Base-by-base conservation (phyloP, 1,140 invertebrate species). In the Sycophila sp. region DNA sequence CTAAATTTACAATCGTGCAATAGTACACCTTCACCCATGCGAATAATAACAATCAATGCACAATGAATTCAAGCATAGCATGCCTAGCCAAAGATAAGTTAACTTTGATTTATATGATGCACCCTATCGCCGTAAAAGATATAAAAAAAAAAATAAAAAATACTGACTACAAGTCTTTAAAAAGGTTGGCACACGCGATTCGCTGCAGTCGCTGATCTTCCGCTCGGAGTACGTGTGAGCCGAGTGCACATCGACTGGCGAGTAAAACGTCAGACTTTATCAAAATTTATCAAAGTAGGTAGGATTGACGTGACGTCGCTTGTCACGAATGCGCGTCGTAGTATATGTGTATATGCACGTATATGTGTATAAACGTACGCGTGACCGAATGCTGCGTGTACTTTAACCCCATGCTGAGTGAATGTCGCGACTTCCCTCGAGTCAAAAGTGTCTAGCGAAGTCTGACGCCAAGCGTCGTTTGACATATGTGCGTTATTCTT, bases 341-440 rank as follows among this genome's bases (percentile, higher is more conserved):
- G n/a, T 24, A n/a, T 42, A 8, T 55, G 51, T 34, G 10, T 32
- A 3, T 58, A n/a, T 42, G 13, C 6, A 13, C 24, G 24, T 45
- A 38, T 45, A 15, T 58, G 19, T 60, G n/a, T 7, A 30, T 53
- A 19, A 8, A 13, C 5, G 40, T 42, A 42, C 6, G 3, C 11
- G 40, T 49, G 45, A 7, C 19, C 5, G n/a, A 2, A 7, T 49
- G 15, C 24, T 13, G 3, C 55, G 19, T 38, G 15, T 17, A 22
- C 19, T 55, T 55, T 55, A 55, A 55, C 51, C 51, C 51, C 51
- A 55, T 34, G 51, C 30, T 30, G 19, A n/a, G n/a, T 22, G 55
- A 38, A 55, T 32, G 19, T 6, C 2, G 15, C 19, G 51, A 30
- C 11, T 34, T 32, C 17, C 2, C 42, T 19, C 17, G 42, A 45